Conservation (phyloP, 1,140 invertebrate genomes). For the Ridgeia piscesae region DNA sequence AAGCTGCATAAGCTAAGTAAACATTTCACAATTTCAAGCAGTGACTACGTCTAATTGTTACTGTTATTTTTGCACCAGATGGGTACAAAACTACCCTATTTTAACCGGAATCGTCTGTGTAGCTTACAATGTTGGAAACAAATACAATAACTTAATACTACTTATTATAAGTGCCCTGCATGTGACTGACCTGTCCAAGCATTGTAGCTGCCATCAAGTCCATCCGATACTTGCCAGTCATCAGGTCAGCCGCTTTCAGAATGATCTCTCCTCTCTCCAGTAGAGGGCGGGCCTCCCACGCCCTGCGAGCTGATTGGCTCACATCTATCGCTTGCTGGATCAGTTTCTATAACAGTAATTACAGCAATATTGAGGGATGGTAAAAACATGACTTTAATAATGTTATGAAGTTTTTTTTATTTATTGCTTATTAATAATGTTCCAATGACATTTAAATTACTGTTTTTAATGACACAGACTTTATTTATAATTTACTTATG, state of each 20-base stretch:
- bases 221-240: slow-evolving; percentile 80
- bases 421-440: background rate
- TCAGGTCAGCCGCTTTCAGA: slow-evolving; percentile 80
- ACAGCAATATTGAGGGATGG: background rate
- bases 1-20: background rate
- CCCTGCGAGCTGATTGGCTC: slow-evolving; percentile 73
- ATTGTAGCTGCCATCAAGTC: slow-evolving; percentile 95
- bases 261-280: slow-evolving; percentile 68
- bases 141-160: no score
- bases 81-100: background rate
- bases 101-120: background rate
- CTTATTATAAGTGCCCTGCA: background rate
- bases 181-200: slow-evolving; percentile 76
- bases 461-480: background rate
- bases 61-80: no score
- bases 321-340: slow-evolving; percentile 83
- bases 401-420: background rate
- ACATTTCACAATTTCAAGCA: background rate
- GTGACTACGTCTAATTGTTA: background rate
- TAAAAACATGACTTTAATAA: no score
- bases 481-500: background rate
- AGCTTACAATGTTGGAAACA: background rate
- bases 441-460: no score
- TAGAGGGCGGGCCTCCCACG: slow-evolving; percentile 84
- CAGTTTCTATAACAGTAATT: slow-evolving; percentile 63